Percentiles rank a stretch among this genome's conserved stretches.
phyloP scores from a whole-genome alignment of 2,113 vertebrate genomes.

The Sylvietta virens region DNA sequence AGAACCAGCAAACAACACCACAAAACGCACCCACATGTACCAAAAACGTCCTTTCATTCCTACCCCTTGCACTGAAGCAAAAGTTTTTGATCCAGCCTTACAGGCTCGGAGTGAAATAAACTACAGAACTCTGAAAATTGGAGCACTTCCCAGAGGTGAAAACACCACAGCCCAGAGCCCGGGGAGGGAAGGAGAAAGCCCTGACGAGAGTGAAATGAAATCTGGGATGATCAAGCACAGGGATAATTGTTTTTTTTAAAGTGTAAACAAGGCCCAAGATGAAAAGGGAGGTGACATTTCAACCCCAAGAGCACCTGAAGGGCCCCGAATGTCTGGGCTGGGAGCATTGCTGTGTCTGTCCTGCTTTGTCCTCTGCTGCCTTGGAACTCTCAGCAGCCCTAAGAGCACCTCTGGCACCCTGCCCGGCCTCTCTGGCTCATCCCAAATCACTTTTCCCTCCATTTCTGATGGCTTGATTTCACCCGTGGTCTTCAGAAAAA shows the following conservation, averaged over 20 bases:
- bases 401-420: conserved; percentile 30
- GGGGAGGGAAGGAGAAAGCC: neutral
- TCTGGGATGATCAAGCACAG: neutral
- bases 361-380: conserved; percentile 27
- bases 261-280: conserved; percentile 26
- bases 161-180: neutral
- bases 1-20: neutral
- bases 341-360: neutral
- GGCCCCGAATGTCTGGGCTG: neutral
- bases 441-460: neutral
- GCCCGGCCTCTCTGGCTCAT: neutral
- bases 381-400: neutral
- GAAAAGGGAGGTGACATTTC: neutral
- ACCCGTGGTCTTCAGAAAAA: neutral
- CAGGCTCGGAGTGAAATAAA: neutral
- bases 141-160: neutral
- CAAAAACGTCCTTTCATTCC: neutral
- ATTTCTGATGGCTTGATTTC: neutral
- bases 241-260: neutral
- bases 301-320: neutral
- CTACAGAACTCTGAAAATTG: neutral
- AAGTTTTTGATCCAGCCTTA: neutral
- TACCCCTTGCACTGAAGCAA: neutral
- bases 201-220: neutral
- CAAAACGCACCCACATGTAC: fast-evolving